Percentiles rank a stretch among this genome's conserved stretches.
phyloP scores from a whole-genome alignment of 2,113 vertebrate species.

The Ammospiza nelsoni region DNA sequence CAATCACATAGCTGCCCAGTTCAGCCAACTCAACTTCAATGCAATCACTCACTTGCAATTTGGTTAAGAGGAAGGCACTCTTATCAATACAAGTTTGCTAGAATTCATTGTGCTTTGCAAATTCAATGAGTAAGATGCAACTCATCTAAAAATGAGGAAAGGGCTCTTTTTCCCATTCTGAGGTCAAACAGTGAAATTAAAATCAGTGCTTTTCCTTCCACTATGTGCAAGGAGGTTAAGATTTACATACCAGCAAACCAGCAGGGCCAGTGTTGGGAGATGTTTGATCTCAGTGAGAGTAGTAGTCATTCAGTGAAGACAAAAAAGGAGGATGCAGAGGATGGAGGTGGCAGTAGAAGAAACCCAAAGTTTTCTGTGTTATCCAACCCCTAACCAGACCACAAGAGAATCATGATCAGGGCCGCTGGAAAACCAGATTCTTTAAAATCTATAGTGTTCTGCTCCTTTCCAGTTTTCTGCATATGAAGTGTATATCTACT shows the following conservation, averaged over 20 bases:
- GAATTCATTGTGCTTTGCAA: conserved; percentile 39
- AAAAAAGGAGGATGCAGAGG: conserved; percentile 81
- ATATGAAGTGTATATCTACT: conserved; percentile 56
- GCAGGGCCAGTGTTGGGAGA: conserved; percentile 77
- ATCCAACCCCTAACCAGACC: conserved; percentile 82
- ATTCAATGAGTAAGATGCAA: not conserved
- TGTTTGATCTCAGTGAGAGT: conserved; percentile 79
- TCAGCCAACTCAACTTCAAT: conserved; percentile 19
- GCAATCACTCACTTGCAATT: not conserved
- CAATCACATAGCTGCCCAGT: not conserved
- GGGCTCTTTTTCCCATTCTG: conserved; percentile 27
- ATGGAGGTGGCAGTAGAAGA: conserved; percentile 79
- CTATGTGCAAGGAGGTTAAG: conserved; percentile 75
- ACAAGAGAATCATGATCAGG: conserved; percentile 80
- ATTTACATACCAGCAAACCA: conserved; percentile 78
- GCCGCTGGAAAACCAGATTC: conserved; percentile 76
- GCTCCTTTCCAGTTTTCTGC: conserved; percentile 67
- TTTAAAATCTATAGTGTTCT: conserved; percentile 61
- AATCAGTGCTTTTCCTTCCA: conserved; percentile 69
- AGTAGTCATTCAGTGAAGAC: conserved; percentile 80
- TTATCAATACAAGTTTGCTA: conserved; percentile 37
- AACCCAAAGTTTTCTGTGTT: conserved; percentile 79
- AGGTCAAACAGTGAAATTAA: conserved; percentile 41
- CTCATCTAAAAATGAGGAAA: conserved; percentile 26
- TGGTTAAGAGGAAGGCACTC: conserved; percentile 12